A percentile compares a stretch with the other conserved stretches of the same genome.
Evolutionary conservation across 2,113 vertebrate genomes (phyloP).

Genomic region (Furnarius figulus): DNA sequence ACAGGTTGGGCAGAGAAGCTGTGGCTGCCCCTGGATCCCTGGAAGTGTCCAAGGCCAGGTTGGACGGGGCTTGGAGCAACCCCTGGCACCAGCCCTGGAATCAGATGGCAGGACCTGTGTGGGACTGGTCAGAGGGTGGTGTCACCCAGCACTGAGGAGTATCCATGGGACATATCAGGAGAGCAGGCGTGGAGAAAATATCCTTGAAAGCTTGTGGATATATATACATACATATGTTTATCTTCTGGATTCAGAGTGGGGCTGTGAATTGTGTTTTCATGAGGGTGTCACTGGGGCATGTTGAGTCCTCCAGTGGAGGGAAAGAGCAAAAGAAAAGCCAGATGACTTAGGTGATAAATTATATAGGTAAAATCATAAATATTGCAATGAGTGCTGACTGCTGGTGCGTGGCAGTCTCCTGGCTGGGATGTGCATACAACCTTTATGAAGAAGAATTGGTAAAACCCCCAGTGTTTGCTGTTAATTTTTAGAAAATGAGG

Average conservation of each 20-base stretch:
- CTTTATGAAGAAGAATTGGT: not conserved
- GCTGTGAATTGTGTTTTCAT: not conserved
- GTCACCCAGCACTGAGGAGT: not conserved
- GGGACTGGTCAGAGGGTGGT: not conserved
- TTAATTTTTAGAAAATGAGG: not conserved
- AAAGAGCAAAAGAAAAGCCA: not conserved
- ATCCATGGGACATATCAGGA: accelerated
- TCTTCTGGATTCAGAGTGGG: not conserved
- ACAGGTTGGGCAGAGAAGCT: not conserved
- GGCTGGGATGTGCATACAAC: not conserved
- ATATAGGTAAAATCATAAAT: not conserved
- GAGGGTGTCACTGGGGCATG: accelerated
- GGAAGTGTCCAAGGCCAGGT: accelerated
- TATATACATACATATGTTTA: not conserved
- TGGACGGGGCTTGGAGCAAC: not conserved
- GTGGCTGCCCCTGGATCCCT: not conserved
- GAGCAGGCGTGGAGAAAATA: not conserved
- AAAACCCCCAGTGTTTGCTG: not conserved
- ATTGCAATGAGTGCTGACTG: not conserved
- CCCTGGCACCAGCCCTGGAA: not conserved
- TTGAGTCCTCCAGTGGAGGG: not conserved
- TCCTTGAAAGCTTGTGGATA: not conserved
- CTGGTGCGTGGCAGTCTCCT: not conserved
- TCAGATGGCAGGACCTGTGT: accelerated
- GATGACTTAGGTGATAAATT: not conserved